Percentiles rank a stretch among this genome's conserved stretches.
phyloP scores from a whole-genome alignment of 2,888 invertebrate genomes.

The Diarsia mendica region DNA sequence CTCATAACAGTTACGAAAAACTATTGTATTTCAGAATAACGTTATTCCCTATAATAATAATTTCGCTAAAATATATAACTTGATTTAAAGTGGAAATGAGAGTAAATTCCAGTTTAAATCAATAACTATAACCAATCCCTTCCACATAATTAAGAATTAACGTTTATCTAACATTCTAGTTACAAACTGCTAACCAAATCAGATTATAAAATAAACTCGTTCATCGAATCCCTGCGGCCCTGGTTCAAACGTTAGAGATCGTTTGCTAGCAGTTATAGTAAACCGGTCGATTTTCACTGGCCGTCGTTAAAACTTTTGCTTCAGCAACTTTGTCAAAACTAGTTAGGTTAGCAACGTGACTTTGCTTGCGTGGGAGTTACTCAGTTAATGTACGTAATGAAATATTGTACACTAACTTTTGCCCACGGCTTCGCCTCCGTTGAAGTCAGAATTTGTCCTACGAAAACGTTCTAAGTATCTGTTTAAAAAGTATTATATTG shows the following conservation, averaged over 20 bases:
- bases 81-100: too few species aligned
- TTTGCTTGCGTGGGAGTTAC: constrained; percentile 6
- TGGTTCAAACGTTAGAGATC: constrained; percentile 16
- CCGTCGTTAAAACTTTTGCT: constrained; percentile 31
- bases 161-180: not conserved
- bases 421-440: not conserved
- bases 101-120: not conserved
- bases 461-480: not conserved
- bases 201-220: constrained; percentile 2
- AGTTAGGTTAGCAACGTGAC: constrained; percentile 26
- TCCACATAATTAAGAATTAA: not conserved
- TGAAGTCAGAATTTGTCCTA: not conserved
- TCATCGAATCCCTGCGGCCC: too few species aligned
- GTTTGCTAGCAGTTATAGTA: constrained; percentile 6
- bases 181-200: not conserved
- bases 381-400: not conserved
- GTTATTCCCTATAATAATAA: not conserved
- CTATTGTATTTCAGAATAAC: too few species aligned
- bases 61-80: too few species aligned
- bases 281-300: constrained; percentile 5
- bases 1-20: too few species aligned
- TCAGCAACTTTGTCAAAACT: constrained; percentile 7
- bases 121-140: not conserved
- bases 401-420: not conserved
- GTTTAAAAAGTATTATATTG: not conserved